These are phyloP conservation scores for Drosophila orosa DNA, from an alignment of 1,140 invertebrate species.

Conservation along the genomic window DNA sequence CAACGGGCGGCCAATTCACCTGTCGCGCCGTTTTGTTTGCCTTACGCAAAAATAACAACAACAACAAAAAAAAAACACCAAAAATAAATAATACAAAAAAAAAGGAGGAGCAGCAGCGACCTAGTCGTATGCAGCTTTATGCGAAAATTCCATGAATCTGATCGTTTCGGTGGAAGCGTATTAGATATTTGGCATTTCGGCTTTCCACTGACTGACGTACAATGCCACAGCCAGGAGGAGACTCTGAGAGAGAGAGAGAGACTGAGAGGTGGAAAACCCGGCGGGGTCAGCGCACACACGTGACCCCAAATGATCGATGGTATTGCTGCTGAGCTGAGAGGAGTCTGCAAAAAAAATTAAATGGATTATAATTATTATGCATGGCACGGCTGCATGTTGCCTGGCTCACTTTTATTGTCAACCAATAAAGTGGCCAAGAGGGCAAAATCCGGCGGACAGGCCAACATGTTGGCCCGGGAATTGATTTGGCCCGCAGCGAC, in stretches of 20 bases:
- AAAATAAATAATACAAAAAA: constrained; percentile 19
- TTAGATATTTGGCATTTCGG: constrained; percentile 79
- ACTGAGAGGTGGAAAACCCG: too few relatives aligned
- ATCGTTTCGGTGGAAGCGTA: constrained; percentile 77
- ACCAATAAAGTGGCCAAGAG: constrained; percentile 73
- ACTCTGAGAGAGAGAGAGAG: neutral
- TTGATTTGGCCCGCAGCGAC: constrained; percentile 78
- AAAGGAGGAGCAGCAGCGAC: constrained; percentile 33
- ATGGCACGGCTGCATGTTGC: constrained; percentile 38
- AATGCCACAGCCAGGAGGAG: constrained; percentile 47
- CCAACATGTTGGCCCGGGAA: constrained; percentile 65
- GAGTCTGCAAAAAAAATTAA: constrained; percentile 67
- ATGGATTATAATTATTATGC: constrained; percentile 83
- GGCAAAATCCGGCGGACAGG: constrained; percentile 31
- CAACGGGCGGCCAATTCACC: constrained; percentile 79
- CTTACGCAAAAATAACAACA: constrained; percentile 60
- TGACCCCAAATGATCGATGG: constrained; percentile 79
- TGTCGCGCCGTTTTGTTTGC: constrained; percentile 78
- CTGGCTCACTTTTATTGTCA: constrained; percentile 79
- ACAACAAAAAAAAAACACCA: constrained; percentile 11
- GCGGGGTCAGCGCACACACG: constrained; percentile 75
- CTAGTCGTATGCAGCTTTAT: constrained; percentile 59
- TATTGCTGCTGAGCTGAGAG: constrained; percentile 60
- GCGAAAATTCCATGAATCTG: constrained; percentile 80
- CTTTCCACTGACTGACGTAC: constrained; percentile 68